Conservation (phyloP, 2,113 vertebrate genomes). For the Mormyrus lacerda region DNA sequence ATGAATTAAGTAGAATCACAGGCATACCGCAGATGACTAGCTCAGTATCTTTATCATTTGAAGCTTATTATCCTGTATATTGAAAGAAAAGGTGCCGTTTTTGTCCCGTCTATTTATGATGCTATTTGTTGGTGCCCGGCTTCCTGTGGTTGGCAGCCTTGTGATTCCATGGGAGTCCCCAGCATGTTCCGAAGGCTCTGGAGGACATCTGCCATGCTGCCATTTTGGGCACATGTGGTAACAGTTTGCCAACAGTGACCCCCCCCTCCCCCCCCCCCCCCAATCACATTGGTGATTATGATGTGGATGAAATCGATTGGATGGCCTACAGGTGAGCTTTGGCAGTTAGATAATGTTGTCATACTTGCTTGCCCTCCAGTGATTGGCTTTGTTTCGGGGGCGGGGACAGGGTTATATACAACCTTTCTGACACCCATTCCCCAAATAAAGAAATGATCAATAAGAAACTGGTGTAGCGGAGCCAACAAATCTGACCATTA, state of each 20-base stretch:
- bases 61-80: not conserved
- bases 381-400: not conserved
- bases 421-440: not conserved
- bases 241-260: not conserved
- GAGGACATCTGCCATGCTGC: not conserved
- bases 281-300: not conserved
- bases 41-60: not conserved
- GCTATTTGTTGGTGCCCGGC: not conserved
- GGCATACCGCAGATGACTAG: not conserved
- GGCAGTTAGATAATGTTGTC: not conserved
- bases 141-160: not conserved
- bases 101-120: not conserved
- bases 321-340: not conserved
- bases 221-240: not conserved
- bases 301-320: not conserved
- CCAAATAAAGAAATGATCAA: not conserved
- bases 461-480: not conserved
- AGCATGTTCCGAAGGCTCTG: not conserved
- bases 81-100: not conserved
- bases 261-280: not conserved
- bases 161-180: not conserved
- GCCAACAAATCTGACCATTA: slow-evolving; percentile 20
- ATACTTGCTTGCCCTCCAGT: not conserved
- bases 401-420: not conserved
- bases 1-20: not conserved